Evolutionary conservation across 2,113 vertebrate genomes (phyloP), one percentile per base, ranked within the genome.

Genomic region (Sinocyclocheilus maitianheensis): DNA sequence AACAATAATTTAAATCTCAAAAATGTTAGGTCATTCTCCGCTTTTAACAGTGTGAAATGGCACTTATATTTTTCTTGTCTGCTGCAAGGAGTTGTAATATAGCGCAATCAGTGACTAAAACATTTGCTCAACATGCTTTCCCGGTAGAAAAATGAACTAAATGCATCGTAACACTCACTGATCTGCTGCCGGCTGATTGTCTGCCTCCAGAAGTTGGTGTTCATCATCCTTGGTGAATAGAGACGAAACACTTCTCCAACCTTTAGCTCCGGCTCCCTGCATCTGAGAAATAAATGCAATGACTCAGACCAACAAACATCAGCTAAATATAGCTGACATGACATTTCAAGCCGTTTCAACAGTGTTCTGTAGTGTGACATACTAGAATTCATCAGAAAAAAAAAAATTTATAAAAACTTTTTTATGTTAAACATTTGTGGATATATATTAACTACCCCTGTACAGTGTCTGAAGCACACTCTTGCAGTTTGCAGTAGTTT

Each of bases 161-260:
- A 65, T 26, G n/a, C 62, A 69, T 18, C 14, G 88, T 16, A 83
- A 60, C 85, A 96, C 97, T 96, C 82, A 98, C 98, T 99, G 97
- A 90, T 99, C 97, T 0, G 95, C 89, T 1, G 91, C 92, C 0
- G 94, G 92, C 3, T 94, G 93, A 81, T 94, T 94, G 85, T 94
- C 94, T 18, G 93, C 51, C 84, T 96, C 93, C 76, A 99, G 94
- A 81, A 98, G 95, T 89, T 97, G 96, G 90, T 97, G 96, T 81
- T 97, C 96, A 1, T 99, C 97, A 11, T 98, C 98, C 79, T 95
- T 97, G 91, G 93, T 95, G 92, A 99, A 99, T 55, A 99, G 92
- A 22, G 97, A 88, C 0, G 97, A 96, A 83, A 99, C 91, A 0
- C 94, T 97, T 92, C 95, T 93, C 98, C 97, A 99, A 88, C 97